These are phyloP conservation scores for Chrysochloris asiatica DNA, from an alignment of 2,113 vertebrate genomes.

Conservation along the genomic window DNA sequence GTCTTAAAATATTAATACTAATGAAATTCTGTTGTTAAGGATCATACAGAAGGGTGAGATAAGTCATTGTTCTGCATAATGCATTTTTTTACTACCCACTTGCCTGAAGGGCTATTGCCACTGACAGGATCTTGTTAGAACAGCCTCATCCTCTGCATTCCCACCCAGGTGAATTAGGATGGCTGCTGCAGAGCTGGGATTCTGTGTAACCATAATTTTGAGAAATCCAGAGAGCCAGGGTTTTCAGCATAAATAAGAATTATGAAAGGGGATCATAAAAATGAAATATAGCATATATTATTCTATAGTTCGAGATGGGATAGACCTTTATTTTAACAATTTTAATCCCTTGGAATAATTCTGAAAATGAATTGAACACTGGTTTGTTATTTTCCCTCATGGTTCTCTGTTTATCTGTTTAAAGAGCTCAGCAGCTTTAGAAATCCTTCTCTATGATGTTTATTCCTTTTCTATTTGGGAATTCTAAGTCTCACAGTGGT, in stretches of 20 bases:
- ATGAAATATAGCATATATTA: neutral
- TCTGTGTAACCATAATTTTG: too few relatives aligned
- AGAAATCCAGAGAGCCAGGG: neutral
- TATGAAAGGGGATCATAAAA: neutral
- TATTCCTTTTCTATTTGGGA: slow-evolving; percentile 72
- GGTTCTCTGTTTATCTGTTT: slow-evolving; percentile 39
- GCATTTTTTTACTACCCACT: neutral
- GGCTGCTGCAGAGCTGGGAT: neutral
- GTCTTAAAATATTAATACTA: neutral
- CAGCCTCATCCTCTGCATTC: neutral
- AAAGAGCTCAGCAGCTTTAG: slow-evolving; percentile 39
- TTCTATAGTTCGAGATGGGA: neutral
- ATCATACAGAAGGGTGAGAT: neutral
- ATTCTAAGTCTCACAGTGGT: slow-evolving; percentile 55
- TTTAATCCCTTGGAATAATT: slow-evolving; percentile 36
- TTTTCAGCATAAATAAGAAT: neutral
- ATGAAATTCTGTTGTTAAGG: neutral
- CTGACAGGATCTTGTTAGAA: neutral
- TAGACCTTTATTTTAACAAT: slow-evolving; percentile 47
- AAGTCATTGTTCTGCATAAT: neutral
- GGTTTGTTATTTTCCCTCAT: slow-evolving; percentile 38
- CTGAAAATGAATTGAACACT: slow-evolving; percentile 47
- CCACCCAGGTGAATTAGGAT: neutral
- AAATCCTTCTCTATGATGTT: slow-evolving; percentile 56
- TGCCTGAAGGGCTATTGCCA: neutral